phyloP scores from a whole-genome alignment of 2,888 invertebrate species.

The Caenorhabditis sp. region DNA sequence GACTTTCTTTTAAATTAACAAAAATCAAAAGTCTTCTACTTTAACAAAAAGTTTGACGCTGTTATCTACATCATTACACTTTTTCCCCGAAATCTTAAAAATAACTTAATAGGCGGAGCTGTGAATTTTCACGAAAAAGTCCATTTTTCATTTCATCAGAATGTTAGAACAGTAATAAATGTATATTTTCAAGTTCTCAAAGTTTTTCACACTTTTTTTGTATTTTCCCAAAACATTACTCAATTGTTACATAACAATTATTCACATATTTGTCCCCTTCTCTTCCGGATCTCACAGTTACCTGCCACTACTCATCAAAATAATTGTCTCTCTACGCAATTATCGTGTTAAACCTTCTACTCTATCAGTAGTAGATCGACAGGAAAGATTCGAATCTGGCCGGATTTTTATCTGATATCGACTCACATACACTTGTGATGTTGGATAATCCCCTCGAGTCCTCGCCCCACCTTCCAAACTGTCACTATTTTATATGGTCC shows the following conservation, averaged over 20 bases:
- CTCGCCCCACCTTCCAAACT: not conserved
- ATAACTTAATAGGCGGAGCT: not conserved
- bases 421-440: not conserved
- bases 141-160: not conserved
- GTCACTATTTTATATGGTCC: not conserved
- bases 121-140: not conserved
- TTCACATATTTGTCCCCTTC: not conserved
- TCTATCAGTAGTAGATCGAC: not conserved
- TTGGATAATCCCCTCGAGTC: not conserved
- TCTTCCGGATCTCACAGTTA: not conserved
- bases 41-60: no score
- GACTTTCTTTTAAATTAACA: no score
- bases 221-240: not conserved
- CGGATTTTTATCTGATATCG: not conserved
- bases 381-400: not conserved
- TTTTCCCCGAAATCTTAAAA: no score
- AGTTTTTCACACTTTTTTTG: no score
- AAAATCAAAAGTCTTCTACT: no score
- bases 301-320: slow-evolving; percentile 5
- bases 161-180: not conserved
- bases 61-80: no score
- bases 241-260: not conserved
- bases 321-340: slow-evolving; percentile 37
- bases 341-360: slow-evolving; percentile 19
- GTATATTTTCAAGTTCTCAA: slow-evolving; percentile 2